Evolutionary conservation across 2,113 vertebrate genomes (phyloP).

Genomic region (Dicerorhinus sumatrensis): DNA sequence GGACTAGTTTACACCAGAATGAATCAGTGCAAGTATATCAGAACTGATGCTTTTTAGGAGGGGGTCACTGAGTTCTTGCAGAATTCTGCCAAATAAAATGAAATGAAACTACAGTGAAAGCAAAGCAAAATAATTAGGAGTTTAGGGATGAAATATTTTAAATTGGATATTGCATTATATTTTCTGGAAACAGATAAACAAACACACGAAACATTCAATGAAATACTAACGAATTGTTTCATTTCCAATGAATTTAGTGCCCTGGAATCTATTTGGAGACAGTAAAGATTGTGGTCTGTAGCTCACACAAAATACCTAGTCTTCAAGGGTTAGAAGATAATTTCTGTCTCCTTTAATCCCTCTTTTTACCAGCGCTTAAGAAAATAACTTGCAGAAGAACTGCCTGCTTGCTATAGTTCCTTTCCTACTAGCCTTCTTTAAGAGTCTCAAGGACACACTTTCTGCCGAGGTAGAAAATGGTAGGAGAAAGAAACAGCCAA

Average conservation of each 20-base stretch:
- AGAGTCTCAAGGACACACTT: background rate
- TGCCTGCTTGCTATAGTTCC: background rate
- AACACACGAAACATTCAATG: background rate
- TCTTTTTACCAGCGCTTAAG: background rate
- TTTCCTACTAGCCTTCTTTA: background rate
- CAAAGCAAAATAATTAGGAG: background rate
- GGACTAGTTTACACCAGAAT: background rate
- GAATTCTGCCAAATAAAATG: background rate
- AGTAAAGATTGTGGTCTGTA: background rate
- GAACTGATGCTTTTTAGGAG: background rate
- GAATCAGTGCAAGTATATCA: background rate
- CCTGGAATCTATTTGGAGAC: background rate
- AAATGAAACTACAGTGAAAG: background rate
- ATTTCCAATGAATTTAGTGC: background rate
- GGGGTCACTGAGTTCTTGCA: background rate
- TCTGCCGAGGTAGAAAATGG: background rate
- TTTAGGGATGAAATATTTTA: background rate
- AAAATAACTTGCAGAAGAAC: background rate
- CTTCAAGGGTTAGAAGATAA: background rate
- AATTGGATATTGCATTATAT: background rate
- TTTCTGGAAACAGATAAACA: conserved; percentile 1
- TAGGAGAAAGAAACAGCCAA: background rate
- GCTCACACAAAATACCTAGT: background rate
- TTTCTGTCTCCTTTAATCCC: background rate
- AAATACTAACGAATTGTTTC: background rate